phyloP scores from a whole-genome alignment of 2,888 invertebrate species.

The Cheilosia urbana region DNA sequence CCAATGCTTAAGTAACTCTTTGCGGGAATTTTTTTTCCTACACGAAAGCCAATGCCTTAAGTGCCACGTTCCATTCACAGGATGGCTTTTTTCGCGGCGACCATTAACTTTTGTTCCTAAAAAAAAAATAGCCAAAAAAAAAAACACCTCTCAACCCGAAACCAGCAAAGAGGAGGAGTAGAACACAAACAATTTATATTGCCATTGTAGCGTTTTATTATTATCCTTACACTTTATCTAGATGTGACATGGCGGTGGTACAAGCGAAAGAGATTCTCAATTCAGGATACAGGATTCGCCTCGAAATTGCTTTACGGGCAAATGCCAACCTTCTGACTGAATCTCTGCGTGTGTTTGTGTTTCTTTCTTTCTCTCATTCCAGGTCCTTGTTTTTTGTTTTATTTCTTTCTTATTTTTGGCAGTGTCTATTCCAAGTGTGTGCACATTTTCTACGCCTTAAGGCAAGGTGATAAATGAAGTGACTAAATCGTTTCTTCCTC shows the following conservation, averaged over 20 bases:
- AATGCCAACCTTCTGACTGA: slow-evolving; percentile 40
- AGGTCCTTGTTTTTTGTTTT: slow-evolving; percentile 25
- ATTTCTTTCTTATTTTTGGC: neutral
- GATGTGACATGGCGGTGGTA: slow-evolving; percentile 58
- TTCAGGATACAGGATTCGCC: slow-evolving; percentile 45
- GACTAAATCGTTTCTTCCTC: slow-evolving; percentile 73
- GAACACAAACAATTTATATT: slow-evolving; percentile 72
- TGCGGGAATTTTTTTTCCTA: slow-evolving; percentile 37
- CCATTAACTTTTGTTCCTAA: slow-evolving; percentile 48
- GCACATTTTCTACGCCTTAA: slow-evolving; percentile 66
- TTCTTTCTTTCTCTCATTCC: neutral
- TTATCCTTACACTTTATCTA: slow-evolving; percentile 74
- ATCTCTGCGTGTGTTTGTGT: slow-evolving; percentile 15
- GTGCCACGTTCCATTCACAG: slow-evolving; percentile 62
- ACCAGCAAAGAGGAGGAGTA: slow-evolving; percentile 2
- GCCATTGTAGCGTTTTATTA: slow-evolving; percentile 71
- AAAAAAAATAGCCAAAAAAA: slow-evolving; percentile 4
- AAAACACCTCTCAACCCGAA: slow-evolving; percentile 12
- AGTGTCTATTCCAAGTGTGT: slow-evolving; percentile 48
- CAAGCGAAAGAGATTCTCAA: slow-evolving; percentile 34
- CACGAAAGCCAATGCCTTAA: slow-evolving; percentile 55
- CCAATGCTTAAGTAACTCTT: slow-evolving; percentile 36
- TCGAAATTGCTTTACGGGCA: slow-evolving; percentile 50
- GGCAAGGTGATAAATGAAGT: slow-evolving; percentile 74
- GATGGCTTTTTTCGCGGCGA: slow-evolving; percentile 31